phyloP scores from a whole-genome alignment of 2,797 vertebrate genomes.

The Myotis findleyi region DNA sequence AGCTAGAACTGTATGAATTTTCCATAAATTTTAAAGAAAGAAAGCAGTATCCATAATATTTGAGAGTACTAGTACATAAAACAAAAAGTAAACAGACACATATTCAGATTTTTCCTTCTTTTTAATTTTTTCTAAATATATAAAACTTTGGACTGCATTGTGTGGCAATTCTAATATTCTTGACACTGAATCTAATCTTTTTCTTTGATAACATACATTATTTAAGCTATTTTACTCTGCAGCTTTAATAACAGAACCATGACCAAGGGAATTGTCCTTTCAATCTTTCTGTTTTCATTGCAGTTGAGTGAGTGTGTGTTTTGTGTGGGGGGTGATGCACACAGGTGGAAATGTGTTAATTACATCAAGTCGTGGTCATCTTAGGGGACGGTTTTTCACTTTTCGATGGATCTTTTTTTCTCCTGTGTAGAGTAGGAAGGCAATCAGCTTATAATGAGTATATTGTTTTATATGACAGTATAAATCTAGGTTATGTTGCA shows the following conservation, averaged over 20 bases:
- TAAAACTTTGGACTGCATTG: constrained; percentile 2
- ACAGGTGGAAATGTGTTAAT: background rate
- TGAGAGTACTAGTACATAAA: constrained; percentile 79
- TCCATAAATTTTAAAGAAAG: constrained; percentile 82
- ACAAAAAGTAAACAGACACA: constrained; percentile 66
- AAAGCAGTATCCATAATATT: constrained; percentile 78
- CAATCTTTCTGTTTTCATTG: constrained; percentile 49
- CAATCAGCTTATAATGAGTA: background rate
- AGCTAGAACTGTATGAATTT: constrained; percentile 73
- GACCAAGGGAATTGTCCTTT: constrained; percentile 46
- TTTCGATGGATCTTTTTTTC: background rate
- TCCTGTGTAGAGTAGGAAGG: background rate
- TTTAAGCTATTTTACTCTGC: constrained; percentile 60
- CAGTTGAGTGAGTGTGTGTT: background rate
- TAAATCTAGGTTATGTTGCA: background rate
- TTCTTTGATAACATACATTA: constrained; percentile 68
- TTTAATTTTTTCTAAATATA: background rate
- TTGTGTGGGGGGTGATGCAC: background rate
- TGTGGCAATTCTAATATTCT: constrained; percentile 72
- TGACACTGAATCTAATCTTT: constrained; percentile 63
- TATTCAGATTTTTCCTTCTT: background rate
- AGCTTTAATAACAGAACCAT: constrained; percentile 72
- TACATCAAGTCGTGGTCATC: constrained; percentile 38
- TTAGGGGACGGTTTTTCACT: background rate
- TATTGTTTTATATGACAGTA: background rate